Base-by-base conservation (phyloP, 2,797 vertebrate species). In the Anolis apletophallus region DNA sequence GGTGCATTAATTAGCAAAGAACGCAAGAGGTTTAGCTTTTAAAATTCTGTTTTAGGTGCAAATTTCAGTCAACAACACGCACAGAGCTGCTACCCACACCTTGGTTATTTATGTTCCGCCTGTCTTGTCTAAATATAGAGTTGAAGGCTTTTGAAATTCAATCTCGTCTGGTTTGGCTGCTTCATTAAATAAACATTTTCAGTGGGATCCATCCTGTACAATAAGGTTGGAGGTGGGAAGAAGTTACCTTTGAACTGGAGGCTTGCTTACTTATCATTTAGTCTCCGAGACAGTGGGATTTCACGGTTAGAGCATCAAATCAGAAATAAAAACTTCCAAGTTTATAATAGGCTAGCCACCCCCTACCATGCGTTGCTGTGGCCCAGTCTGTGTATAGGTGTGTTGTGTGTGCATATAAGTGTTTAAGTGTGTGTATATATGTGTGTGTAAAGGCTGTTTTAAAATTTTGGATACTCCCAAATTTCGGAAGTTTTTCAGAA, bases 21-120 rank as follows among this genome's bases (percentile, higher is more conserved):
- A 86, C 80, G 81, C 59, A 90, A 90, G 89, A 57, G 85, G 78
- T 85, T 87, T 88, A 73, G 21, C 59, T 14, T 36, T 50, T 69
- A 36, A 40, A 83, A 57, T 3, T 40, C 85, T 80, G 82, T 88
- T 91, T 84, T 86, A 89, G 84, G 88, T 86, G 75, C 81, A 88
- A 90, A 91, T 87, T 82, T 87, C 83, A 90, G 81, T 81, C 86
- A 73, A 89, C 89, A 32, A 77, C 83, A 77, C 69, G 34, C 7
- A 8, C 1, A 54, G 79, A 90, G 50, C 83, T 93, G 90, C 87
- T 46, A 7, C 12, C 19, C 75, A 12, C 77, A 89, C 34, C 46
- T 91, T 73, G 57, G 64, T 90, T 92, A 89, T 93, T 90, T 81
- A 0, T 12, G 12, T 9, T 46, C 16, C 36, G 23, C 61, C 34